Evolutionary conservation across 2,888 invertebrate species (phyloP), one percentile per base, ranked within the genome.

Genomic region (Lithophane ornitopus): DNA sequence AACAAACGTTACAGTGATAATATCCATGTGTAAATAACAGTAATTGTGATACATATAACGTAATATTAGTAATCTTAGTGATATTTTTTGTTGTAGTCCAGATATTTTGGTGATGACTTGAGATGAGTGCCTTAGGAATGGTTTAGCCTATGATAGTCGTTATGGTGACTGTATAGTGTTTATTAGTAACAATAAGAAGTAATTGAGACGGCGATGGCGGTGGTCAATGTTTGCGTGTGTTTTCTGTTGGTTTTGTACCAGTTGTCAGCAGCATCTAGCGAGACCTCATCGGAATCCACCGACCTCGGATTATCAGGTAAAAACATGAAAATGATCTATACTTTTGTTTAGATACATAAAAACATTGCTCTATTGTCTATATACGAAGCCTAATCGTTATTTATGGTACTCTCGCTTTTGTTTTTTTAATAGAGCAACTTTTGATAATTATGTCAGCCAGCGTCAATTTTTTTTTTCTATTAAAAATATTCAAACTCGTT

Each of bases 181-280:
- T 92, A 92, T 90, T 92, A 92, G 85, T 93, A 89, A 89, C 83
- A 91, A 91, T 93, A 93, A 91, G 90, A 90, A 90, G 83, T 91
- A 93, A 94, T 94, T 93, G 91, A 91, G 88, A 90, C 81, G 85
- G 85, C 89, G 81, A 96, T 96, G 96, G 96, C 96, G 86, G 91
- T 93, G 87, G 90, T 95, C 90, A 95, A 96, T 94, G 93, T 95
- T 90, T 92, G 94, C 92, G 88, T 96, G 89, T 96, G 93, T 89
- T 90, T 96, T 81, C 91, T 96, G 85, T 91, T 96, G 85, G 88
- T 96, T 78, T 85, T 95, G 87, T 95, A 94, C 90, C 95, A 95
- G 88, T 89, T 95, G 69, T 92, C 95, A 19, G 88, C 90, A 65
- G 95, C 90, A 49, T 92, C 92, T 74, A 93, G 93, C 84, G 95